A percentile compares a stretch with the other conserved stretches of the same genome.
These are phyloP conservation scores for Arrhopalites spinosus DNA, from an alignment of 2,888 invertebrate genomes.

Conservation along the genomic window DNA sequence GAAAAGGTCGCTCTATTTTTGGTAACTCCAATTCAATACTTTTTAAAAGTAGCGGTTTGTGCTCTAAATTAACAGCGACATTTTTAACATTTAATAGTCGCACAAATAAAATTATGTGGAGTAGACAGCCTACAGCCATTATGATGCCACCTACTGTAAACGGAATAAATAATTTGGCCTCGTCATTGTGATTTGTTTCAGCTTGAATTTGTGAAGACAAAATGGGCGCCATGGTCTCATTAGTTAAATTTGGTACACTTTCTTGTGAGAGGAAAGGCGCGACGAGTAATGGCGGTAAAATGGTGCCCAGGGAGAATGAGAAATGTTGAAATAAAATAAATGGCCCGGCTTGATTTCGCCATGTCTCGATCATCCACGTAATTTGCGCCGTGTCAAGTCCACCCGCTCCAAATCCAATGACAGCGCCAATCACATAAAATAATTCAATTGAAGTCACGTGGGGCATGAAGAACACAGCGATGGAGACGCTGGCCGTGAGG, in stretches of 20 bases:
- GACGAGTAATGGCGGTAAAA: neutral
- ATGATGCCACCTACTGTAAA: neutral
- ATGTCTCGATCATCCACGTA: neutral
- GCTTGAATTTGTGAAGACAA: too few relatives aligned
- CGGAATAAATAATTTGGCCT: neutral
- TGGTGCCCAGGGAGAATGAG: neutral
- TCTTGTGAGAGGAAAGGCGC: neutral
- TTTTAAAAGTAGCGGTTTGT: too few relatives aligned
- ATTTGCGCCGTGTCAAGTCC: slow-evolving; percentile 21
- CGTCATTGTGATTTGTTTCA: too few relatives aligned
- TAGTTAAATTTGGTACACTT: neutral
- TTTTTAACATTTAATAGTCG: too few relatives aligned
- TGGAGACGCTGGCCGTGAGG: slow-evolving; percentile 33
- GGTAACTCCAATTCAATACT: too few relatives aligned
- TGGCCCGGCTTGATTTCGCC: neutral
- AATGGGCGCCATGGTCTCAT: too few relatives aligned
- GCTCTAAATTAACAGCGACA: too few relatives aligned
- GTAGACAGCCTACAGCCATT: too few relatives aligned
- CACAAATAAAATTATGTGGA: too few relatives aligned
- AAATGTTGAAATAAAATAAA: neutral
- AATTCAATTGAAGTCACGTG: slow-evolving; percentile 28
- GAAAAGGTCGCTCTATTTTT: too few relatives aligned
- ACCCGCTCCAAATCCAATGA: slow-evolving; percentile 44
- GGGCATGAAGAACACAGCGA: slow-evolving; percentile 37
- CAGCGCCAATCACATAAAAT: slow-evolving; percentile 40